phyloP scores from a whole-genome alignment of 2,888 invertebrate genomes.

The Callimorpha dominula region DNA sequence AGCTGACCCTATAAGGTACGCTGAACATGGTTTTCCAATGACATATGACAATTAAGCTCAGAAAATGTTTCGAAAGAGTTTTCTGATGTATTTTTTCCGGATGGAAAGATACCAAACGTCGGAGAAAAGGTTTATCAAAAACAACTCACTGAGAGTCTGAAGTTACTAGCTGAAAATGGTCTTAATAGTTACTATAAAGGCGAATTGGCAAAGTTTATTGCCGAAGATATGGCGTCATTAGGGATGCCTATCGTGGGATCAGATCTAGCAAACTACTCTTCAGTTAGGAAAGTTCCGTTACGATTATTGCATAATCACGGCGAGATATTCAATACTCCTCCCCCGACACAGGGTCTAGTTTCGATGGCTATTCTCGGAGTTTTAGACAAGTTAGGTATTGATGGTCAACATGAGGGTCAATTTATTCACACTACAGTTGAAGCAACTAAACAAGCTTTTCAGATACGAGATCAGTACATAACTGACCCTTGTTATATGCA shows the following conservation, averaged over 20 bases:
- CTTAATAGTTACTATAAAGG: constrained; percentile 76
- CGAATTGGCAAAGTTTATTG: constrained; percentile 69
- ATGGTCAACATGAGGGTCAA: constrained; percentile 71
- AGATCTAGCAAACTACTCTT: constrained; percentile 70
- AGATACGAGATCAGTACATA: constrained; percentile 67
- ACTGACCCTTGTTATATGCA: constrained; percentile 77
- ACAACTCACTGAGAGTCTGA: constrained; percentile 69
- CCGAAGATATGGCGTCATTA: constrained; percentile 67
- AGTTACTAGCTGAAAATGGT: constrained; percentile 66
- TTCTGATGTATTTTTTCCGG: constrained; percentile 59
- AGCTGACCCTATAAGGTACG: constrained; percentile 75
- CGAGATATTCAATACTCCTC: constrained; percentile 74
- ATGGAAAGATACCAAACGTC: constrained; percentile 61
- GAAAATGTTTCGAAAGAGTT: constrained; percentile 55
- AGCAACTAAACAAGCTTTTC: constrained; percentile 73
- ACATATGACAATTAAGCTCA: constrained; percentile 56
- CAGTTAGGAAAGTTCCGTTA: constrained; percentile 71
- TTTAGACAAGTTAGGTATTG: constrained; percentile 70
- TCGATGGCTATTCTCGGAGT: constrained; percentile 75
- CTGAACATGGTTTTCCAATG: constrained; percentile 74
- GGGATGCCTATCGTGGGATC: constrained; percentile 74
- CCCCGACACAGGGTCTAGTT: constrained; percentile 80
- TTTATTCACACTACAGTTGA: constrained; percentile 77
- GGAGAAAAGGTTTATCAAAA: constrained; percentile 72
- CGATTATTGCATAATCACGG: constrained; percentile 68